Evolutionary conservation across 1,140 invertebrate genomes (phyloP), one percentile per base, ranked within the genome.

Genomic region (Solen grandis): DNA sequence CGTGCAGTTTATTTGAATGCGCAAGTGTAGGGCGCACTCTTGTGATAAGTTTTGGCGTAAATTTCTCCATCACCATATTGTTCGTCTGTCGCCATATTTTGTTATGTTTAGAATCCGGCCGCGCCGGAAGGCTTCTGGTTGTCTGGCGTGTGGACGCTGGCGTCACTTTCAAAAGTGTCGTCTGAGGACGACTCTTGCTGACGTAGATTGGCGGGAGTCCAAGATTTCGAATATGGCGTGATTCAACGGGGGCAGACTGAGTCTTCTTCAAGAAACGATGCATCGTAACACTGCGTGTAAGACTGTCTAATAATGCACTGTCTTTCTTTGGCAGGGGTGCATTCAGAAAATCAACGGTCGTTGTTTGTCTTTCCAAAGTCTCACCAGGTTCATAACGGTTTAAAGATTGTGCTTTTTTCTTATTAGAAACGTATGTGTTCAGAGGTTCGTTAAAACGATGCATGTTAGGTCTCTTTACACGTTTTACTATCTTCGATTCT

Each of bases 371-470:
- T 19, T 73, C 60, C 27, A 35, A 14, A 36, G 38, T 54, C 19
- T 35, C 13, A 36, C 25, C 54, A 36, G 46, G 38, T 31, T 76
- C 73, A 54, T 54, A 54, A 5, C 22, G n/a, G 13, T 25, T 65
- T 29, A 25, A 62, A 19, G 8, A 4, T 10, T 50, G 22, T 10
- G 25, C 31, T 54, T 29, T 63, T 27, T 60, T 60, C 29, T 16
- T 19, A 27, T 60, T 60, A 22, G 57, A 22, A 14, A 60, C 29
- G n/a, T 60, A 60, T 22, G 57, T 22, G 57, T 60, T 60, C 10
- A 73, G 31, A 36, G 77, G 68, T 65, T 80, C 77, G 59, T 80
- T 80, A 54, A 80, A 80, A 31, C 77, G 14, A 3, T 27, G n/a
- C 5, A 55, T 22, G 29, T 57, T 54, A 25, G 27, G 38, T 36